Evolutionary conservation across 2,113 vertebrate genomes (phyloP).

Genomic region (Lamprotornis superbus): DNA sequence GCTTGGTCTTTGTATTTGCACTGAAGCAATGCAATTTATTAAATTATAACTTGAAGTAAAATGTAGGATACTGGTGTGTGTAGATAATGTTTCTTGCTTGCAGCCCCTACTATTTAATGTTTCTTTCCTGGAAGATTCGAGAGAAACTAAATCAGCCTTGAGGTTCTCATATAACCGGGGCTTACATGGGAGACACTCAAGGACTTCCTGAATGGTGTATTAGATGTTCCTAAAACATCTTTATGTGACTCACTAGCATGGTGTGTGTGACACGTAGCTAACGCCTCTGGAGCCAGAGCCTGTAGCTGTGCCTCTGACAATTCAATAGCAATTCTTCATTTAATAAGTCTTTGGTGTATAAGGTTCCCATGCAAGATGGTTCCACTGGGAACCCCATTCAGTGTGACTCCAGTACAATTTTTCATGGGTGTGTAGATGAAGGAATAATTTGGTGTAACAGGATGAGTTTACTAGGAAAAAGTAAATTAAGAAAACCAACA

Average conservation of each 20-base stretch:
- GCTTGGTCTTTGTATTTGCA: background rate
- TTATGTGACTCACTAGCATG: background rate
- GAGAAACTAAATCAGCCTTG: background rate
- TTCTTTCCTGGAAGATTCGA: background rate
- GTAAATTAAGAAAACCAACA: background rate
- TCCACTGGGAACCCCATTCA: background rate
- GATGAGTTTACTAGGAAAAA: background rate
- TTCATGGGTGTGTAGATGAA: background rate
- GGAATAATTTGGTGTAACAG: background rate
- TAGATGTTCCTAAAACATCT: background rate
- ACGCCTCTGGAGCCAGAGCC: background rate
- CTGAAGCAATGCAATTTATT: background rate
- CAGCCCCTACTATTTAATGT: background rate
- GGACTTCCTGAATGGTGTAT: background rate
- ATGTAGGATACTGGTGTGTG: background rate
- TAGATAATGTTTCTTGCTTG: background rate
- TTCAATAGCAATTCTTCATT: background rate
- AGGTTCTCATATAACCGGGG: background rate
- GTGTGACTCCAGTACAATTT: background rate
- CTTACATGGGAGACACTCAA: background rate
- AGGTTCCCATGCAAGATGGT: background rate
- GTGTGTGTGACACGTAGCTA: background rate
- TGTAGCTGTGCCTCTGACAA: background rate
- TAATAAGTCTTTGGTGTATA: accelerated
- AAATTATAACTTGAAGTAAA: background rate